Percentiles rank a stretch among this genome's conserved stretches.
phyloP scores from a whole-genome alignment of 2,113 vertebrate species.

The Cairina moschata region DNA sequence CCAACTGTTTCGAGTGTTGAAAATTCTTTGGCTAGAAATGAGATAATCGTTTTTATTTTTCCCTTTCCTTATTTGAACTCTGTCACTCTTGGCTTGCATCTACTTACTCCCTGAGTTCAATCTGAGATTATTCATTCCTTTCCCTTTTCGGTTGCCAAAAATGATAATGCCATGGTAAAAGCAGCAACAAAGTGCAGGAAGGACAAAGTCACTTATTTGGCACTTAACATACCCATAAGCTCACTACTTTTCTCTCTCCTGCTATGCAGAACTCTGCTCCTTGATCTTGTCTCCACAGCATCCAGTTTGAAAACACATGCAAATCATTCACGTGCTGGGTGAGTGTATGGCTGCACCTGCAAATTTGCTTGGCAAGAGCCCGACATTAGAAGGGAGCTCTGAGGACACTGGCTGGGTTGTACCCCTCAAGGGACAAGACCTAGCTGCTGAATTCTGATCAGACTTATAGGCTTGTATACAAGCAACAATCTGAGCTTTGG shows the following conservation, averaged over 20 bases:
- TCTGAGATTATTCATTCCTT: not conserved
- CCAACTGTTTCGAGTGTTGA: not conserved
- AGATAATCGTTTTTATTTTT: not conserved
- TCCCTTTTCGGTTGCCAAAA: not conserved
- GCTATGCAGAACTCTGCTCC: not conserved
- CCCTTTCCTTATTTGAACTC: not conserved
- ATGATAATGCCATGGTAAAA: not conserved
- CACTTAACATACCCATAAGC: not conserved
- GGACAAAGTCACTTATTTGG: not conserved
- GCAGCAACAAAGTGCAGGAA: not conserved
- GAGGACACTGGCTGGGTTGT: not conserved
- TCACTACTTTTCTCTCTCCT: not conserved
- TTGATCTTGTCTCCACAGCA: not conserved
- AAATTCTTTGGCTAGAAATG: not conserved
- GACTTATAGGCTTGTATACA: not conserved
- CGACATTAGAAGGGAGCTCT: not conserved
- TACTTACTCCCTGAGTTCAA: not conserved
- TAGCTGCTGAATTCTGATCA: not conserved
- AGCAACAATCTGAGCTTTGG: not conserved
- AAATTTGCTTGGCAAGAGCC: not conserved
- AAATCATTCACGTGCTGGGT: rapidly evolving
- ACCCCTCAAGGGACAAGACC: not conserved
- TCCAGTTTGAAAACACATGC: not conserved
- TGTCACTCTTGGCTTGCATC: not conserved
- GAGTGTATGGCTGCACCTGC: not conserved